Evolutionary conservation across 2,113 vertebrate genomes (phyloP).

Genomic region (Narcine bancroftii): DNA sequence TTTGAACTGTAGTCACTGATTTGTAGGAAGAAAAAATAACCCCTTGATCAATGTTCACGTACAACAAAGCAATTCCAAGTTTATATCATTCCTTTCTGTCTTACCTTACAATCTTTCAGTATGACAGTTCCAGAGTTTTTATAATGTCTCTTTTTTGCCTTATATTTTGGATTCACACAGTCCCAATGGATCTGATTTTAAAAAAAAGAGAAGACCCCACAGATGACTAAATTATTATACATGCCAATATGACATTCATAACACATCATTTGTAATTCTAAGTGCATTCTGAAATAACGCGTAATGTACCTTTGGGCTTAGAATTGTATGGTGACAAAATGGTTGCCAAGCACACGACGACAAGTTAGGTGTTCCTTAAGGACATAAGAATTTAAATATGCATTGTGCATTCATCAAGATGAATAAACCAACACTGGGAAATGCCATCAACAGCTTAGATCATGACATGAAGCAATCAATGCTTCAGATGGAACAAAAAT

Average conservation of each 20-base stretch:
- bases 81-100: constrained; percentile 23
- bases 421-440: not conserved
- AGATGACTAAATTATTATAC: not conserved
- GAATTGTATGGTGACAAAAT: constrained; percentile 10
- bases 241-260: not conserved
- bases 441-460: constrained; percentile 11
- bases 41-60: not conserved
- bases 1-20: not conserved
- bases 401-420: not conserved
- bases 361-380: not conserved
- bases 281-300: not conserved
- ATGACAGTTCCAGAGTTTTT: constrained; percentile 86
- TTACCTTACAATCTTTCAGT: constrained; percentile 80
- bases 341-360: not conserved
- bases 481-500: not conserved
- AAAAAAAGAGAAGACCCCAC: not conserved
- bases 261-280: not conserved
- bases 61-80: too few relatives aligned
- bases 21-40: not conserved
- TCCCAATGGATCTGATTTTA: constrained; percentile 81
- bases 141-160: constrained; percentile 83
- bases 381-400: not conserved
- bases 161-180: constrained; percentile 89
- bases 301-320: not conserved
- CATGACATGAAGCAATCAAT: not conserved